phyloP scores from a whole-genome alignment of 2,797 vertebrate genomes.

The Perodicticus potto region DNA sequence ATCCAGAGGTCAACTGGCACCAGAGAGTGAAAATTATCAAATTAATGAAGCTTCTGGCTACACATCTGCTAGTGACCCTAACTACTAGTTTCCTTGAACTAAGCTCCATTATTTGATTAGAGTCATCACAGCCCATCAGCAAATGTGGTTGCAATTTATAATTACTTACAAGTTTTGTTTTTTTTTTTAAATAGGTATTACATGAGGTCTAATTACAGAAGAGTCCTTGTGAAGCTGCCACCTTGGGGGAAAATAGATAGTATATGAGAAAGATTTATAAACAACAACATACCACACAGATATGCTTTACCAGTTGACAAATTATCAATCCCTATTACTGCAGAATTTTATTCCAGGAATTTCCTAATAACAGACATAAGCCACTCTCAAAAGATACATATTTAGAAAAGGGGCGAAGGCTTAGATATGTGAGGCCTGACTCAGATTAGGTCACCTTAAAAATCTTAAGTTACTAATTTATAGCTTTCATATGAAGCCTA shows the following conservation, averaged over 20 bases:
- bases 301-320: conserved; percentile 9
- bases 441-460: background rate
- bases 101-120: background rate
- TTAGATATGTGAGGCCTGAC: background rate
- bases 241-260: background rate
- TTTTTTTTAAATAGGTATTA: background rate
- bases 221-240: background rate
- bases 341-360: background rate
- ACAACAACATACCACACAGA: background rate
- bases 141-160: background rate
- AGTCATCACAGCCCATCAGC: background rate
- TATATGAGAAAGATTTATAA: background rate
- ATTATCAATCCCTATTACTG: background rate
- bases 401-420: background rate
- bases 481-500: no score
- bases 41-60: conserved; percentile 28
- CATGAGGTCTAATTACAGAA: background rate
- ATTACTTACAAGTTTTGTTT: background rate
- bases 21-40: background rate
- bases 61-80: background rate
- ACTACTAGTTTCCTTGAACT: background rate
- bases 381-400: conserved; percentile 7
- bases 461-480: background rate
- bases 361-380: background rate
- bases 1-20: conserved; percentile 8